These are phyloP conservation scores for Kryptolebias ocellatus DNA, from an alignment of 2,797 vertebrate species.

Conservation along the genomic window DNA sequence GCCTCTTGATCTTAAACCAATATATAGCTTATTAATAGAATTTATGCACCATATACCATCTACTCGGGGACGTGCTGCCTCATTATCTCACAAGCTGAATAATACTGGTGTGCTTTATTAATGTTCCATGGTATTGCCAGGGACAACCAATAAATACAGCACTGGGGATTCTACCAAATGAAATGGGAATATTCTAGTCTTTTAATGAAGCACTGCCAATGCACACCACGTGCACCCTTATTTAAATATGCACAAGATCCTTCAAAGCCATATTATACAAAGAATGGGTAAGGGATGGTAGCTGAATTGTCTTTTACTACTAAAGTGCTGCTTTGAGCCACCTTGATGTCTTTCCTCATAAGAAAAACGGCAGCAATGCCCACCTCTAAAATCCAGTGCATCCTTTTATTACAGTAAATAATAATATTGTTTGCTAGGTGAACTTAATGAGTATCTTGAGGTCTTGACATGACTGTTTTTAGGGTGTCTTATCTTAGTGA, in stretches of 20 bases:
- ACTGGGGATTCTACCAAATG: conserved; percentile 70
- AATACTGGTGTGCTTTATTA: conserved; percentile 78
- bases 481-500: conserved; percentile 44
- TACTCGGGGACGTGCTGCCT: conserved; percentile 64
- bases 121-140: conserved; percentile 69
- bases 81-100: conserved; percentile 77
- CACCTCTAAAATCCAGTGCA: conserved; percentile 55
- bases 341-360: conserved; percentile 49
- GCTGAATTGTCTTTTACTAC: conserved; percentile 65
- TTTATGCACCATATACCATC: conserved; percentile 76
- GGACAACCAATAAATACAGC: conserved; percentile 79
- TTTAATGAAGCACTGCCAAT: conserved; percentile 77
- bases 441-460: conserved; percentile 67
- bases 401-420: conserved; percentile 52
- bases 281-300: conserved; percentile 60
- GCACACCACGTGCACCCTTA: conserved; percentile 55
- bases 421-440: conserved; percentile 61
- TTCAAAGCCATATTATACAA: conserved; percentile 70
- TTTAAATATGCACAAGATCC: conserved; percentile 66
- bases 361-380: conserved; percentile 58
- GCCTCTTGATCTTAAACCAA: conserved; percentile 74
- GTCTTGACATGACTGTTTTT: conserved; percentile 35
- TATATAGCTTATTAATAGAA: conserved; percentile 82
- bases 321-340: conserved; percentile 52
- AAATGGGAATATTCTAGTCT: conserved; percentile 75